These are phyloP conservation scores for Sitophilus oryzae DNA, from an alignment of 1,140 invertebrate genomes.

Conservation along the genomic window DNA sequence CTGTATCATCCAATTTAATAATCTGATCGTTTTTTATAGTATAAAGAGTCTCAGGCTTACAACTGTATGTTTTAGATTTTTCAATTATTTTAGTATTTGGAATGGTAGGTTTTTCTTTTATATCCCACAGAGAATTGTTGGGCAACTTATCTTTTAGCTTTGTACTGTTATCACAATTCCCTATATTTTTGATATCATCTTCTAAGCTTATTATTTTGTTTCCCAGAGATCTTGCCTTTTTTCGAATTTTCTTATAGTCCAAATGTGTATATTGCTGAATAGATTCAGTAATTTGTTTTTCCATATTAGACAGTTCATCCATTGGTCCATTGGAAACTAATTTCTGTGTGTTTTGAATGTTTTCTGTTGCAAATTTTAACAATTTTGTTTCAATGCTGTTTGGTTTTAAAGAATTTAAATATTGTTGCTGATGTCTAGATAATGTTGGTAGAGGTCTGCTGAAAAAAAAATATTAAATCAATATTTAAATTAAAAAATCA, in stretches of 20 bases:
- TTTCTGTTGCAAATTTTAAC: slow-evolving; percentile 33
- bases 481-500: too few relatives aligned
- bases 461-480: too few relatives aligned
- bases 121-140: slow-evolving; percentile 28
- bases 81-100: slow-evolving; percentile 28
- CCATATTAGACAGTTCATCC: slow-evolving; percentile 36
- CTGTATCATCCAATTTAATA: slow-evolving; percentile 30
- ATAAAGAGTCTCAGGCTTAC: slow-evolving; percentile 37
- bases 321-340: slow-evolving; percentile 33
- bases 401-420: slow-evolving; percentile 30
- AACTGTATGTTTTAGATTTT: slow-evolving; percentile 32
- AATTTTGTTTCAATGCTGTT: slow-evolving; percentile 35
- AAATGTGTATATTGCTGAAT: slow-evolving; percentile 21
- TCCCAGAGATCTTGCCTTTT: slow-evolving; percentile 23
- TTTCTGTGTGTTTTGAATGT: slow-evolving; percentile 17
- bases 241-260: slow-evolving; percentile 28
- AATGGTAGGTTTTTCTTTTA: slow-evolving; percentile 14
- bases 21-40: slow-evolving; percentile 44
- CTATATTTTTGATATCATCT: not conserved
- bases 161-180: not conserved
- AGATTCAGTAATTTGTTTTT: slow-evolving; percentile 35
- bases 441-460: not conserved
- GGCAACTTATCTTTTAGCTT: not conserved
- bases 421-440: not conserved
- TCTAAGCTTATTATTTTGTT: slow-evolving; percentile 22